A percentile compares a stretch with the other conserved stretches of the same genome.
These are phyloP conservation scores for Ommatoiulus sabulosus DNA, from an alignment of 2,888 invertebrate genomes.

Conservation along the genomic window DNA sequence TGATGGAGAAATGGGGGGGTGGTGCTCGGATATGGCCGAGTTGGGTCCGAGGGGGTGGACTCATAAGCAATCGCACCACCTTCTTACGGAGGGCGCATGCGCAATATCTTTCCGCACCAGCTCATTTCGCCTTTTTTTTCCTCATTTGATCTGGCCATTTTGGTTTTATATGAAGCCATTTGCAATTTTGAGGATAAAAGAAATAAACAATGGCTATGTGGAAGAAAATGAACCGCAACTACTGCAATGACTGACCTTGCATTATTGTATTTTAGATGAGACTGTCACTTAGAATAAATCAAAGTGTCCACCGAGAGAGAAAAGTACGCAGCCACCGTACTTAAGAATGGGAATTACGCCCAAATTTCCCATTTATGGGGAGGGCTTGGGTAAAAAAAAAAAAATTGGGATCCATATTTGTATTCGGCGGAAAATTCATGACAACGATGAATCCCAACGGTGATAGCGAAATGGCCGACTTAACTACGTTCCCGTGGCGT, in stretches of 20 bases:
- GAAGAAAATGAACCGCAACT: slow-evolving; percentile 55
- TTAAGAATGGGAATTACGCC: slow-evolving; percentile 36
- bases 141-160: slow-evolving; percentile 55
- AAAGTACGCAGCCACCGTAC: slow-evolving; percentile 13
- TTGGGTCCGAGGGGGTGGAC: neutral
- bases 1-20: slow-evolving; percentile 45
- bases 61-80: slow-evolving; percentile 45
- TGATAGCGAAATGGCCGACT: slow-evolving; percentile 25
- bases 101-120: slow-evolving; percentile 47
- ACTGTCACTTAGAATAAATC: slow-evolving; percentile 55
- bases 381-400: neutral
- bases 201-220: slow-evolving; percentile 54
- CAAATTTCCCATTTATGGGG: slow-evolving; percentile 20
- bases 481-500: slow-evolving; percentile 18
- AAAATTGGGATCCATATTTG: slow-evolving; percentile 33
- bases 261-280: slow-evolving; percentile 57
- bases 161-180: slow-evolving; percentile 56
- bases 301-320: slow-evolving; percentile 51
- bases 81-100: slow-evolving; percentile 11
- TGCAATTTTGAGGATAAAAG: slow-evolving; percentile 56
- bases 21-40: slow-evolving; percentile 20
- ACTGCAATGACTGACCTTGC: slow-evolving; percentile 55
- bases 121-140: slow-evolving; percentile 49
- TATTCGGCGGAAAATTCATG: slow-evolving; percentile 16
- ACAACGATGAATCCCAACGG: neutral